A percentile compares a stretch with the other conserved stretches of the same genome.
phyloP scores from a whole-genome alignment of 2,797 vertebrate species.

The Chiroxiphia lanceolata region DNA sequence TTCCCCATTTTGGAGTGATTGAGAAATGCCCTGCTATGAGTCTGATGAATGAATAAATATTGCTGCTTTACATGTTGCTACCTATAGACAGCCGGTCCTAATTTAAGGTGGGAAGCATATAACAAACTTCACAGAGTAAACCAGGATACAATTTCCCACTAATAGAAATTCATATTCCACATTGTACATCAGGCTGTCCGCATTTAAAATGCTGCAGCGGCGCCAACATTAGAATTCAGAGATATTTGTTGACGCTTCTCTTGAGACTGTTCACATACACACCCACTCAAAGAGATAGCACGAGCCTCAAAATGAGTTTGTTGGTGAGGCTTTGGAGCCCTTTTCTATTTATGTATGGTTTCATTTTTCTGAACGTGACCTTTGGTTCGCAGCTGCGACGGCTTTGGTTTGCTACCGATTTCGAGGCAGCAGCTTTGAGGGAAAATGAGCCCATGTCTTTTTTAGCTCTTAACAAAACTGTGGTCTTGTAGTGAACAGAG shows the following conservation, averaged over 20 bases:
- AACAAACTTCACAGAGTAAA: constrained; percentile 33
- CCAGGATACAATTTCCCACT: constrained; percentile 22
- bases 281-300: constrained; percentile 54
- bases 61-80: not conserved
- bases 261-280: constrained; percentile 32
- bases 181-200: not conserved
- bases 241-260: constrained; percentile 65
- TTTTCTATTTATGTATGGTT: constrained; percentile 46
- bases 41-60: not conserved
- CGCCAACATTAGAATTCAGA: constrained; percentile 57
- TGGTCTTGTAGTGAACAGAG: constrained; percentile 68
- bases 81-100: not conserved
- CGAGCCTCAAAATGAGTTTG: constrained; percentile 48
- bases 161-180: constrained; percentile 53
- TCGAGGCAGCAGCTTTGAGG: constrained; percentile 32
- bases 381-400: constrained; percentile 34
- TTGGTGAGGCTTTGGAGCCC: constrained; percentile 29
- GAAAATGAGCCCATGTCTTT: constrained; percentile 62
- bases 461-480: constrained; percentile 70
- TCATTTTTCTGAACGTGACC: constrained; percentile 69
- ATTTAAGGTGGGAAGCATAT: constrained; percentile 53
- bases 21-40: not conserved
- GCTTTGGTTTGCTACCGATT: constrained; percentile 41
- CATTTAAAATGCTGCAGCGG: not conserved
- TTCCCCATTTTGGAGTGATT: not conserved